Base-by-base conservation (phyloP, 30 jellyfish, hydroid and myxozoan genomes). In the Hydractinia symbiolongicarpus region DNA sequence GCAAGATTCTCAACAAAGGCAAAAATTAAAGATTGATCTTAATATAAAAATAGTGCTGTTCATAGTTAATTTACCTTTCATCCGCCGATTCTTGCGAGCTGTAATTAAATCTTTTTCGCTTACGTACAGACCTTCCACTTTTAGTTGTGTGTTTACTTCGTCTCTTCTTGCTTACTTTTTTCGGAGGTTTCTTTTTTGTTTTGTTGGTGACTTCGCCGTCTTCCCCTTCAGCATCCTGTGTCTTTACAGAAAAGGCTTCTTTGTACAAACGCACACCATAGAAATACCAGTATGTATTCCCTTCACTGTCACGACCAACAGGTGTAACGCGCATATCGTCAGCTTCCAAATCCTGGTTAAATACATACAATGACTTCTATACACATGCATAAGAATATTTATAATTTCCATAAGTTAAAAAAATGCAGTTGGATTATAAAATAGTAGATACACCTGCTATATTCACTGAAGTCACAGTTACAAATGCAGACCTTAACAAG, bases 211-310 rank as follows among this genome's bases (percentile, higher is more conserved):
- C 15, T 61, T n/a, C 20, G 13, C 5, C 76, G 19, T 9, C 4
- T 11, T 13, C 53, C 5, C 7, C 17, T 77, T 77, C 85, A 51
- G 74, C 19, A n/a, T 64, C 74, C 5, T 74, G 68, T n/a, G 20
- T 10, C 5, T 73, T 76, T 30, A 72, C 88, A 1, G 17, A 14
- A 0, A 40, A 69, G 14, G 67, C 61, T 68, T 91, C 98, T 78
- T 83, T 83, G 73, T 91, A 91, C 66, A 91, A 74, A 51, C 98
- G 56, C 56, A 96, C 87, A 58, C 98, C 98, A 70, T 86, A 84
- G 72, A 91, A 91, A 56, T 91, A 91, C 98, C 98, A 91, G 83
- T 87, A 91, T 14, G 66, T 61, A 64, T 76, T 82, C 11, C 98
- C 98, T 9, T 91, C 84, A 14, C 81, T 16, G 83, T 86, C 91